These are phyloP conservation scores for Spialia ferax DNA, from an alignment of 2,888 invertebrate genomes.

Conservation along the genomic window DNA sequence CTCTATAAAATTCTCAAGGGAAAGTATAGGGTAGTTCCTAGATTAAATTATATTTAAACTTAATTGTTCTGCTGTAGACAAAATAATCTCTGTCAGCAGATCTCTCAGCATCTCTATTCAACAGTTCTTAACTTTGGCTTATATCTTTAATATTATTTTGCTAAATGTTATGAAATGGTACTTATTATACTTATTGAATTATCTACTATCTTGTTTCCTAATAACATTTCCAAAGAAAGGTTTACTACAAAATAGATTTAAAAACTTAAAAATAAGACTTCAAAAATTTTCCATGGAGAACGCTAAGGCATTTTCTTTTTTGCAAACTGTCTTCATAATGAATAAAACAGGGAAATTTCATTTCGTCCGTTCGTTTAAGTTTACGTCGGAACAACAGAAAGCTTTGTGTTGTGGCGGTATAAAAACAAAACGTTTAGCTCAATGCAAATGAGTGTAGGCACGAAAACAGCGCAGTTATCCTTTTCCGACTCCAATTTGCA, in stretches of 20 bases:
- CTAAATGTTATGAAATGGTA: no score
- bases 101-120: no score
- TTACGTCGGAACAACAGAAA: slow-evolving; percentile 15
- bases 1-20: no score
- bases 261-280: background rate
- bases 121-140: no score
- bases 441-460: slow-evolving; percentile 27
- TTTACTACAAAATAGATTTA: background rate
- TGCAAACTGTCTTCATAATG: background rate
- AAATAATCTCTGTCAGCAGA: no score
- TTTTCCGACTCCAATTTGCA: background rate
- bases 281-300: background rate
- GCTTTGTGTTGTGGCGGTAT: slow-evolving; percentile 12
- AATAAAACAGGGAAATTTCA: slow-evolving; percentile 1
- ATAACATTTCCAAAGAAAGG: no score
- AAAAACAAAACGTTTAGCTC: slow-evolving; percentile 14
- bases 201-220: no score
- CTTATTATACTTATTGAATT: no score
- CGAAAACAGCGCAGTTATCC: slow-evolving; percentile 12
- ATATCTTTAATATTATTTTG: no score
- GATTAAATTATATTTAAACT: no score
- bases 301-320: background rate
- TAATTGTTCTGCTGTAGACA: no score
- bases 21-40: no score
- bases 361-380: slow-evolving; percentile 25